Evolutionary conservation across 2,113 vertebrate species (phyloP).

Genomic region (Miniopterus natalensis): DNA sequence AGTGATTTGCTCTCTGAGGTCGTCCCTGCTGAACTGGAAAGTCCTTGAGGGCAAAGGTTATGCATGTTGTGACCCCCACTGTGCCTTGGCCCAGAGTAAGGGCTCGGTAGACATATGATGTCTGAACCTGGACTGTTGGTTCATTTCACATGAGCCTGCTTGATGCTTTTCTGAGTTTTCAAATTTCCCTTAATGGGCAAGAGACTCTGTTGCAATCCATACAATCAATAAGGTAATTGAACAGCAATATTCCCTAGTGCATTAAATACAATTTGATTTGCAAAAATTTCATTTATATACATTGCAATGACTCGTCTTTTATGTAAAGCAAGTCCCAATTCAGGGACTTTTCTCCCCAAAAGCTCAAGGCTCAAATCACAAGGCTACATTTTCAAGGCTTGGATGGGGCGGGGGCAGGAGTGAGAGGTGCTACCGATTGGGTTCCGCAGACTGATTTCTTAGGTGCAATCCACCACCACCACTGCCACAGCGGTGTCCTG

Average conservation of each 20-base stretch:
- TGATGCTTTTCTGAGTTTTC: not conserved
- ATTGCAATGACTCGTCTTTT: conserved; percentile 41
- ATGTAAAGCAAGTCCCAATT: conserved; percentile 46
- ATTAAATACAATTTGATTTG: conserved; percentile 43
- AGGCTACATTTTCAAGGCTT: not conserved
- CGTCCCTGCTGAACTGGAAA: not conserved
- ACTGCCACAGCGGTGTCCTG: fast-evolving
- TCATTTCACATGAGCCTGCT: not conserved
- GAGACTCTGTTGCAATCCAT: not conserved
- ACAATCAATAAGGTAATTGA: conserved; percentile 66
- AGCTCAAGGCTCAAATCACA: not conserved
- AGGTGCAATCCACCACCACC: not conserved
- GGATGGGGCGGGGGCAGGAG: not conserved
- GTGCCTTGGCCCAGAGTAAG: not conserved
- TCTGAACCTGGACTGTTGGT: not conserved
- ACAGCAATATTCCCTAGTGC: conserved; percentile 3
- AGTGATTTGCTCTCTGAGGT: not conserved
- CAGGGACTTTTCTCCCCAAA: not conserved
- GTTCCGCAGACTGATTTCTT: not conserved
- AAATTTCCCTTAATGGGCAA: not conserved
- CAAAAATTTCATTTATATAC: conserved; percentile 34
- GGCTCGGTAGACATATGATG: not conserved
- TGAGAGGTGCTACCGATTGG: fast-evolving
- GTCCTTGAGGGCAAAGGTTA: not conserved
- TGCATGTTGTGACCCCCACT: fast-evolving